Base-by-base conservation (phyloP, 2,113 vertebrate genomes). In the Gymnogyps californianus region DNA sequence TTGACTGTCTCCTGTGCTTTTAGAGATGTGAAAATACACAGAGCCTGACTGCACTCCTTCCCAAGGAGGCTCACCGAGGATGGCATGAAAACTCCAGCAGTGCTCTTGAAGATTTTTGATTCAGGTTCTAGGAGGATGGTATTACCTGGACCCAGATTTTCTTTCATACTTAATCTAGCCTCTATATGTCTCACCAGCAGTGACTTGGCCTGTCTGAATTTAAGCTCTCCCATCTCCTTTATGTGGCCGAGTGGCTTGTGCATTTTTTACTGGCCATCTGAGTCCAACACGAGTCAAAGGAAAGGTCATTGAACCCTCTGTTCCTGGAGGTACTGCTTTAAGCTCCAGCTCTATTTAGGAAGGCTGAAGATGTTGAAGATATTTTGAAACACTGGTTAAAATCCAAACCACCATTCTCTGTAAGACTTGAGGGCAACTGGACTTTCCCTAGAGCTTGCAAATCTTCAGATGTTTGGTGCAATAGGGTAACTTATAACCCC, bases 1-100 rank as follows among this genome's bases (percentile, higher is more conserved):
- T 97, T 95, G 95, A 90, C 95, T 96, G 85, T 95, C 95, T 95
- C 93, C 78, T 83, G 83, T 88, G 93, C 95, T 95, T 95, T 97
- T 46, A 95, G 93, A 96, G 96, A 97, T 96, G 93, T 89, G 92
- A 96, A 97, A 97, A 93, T 93, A 83, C 77, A 51, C 76, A 6
- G 84, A 95, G 79, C 47, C 91, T 97, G 94, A 51, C 96, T 95
- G 94, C 28, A 7, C 66, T 90, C 46, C 83, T 94, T 96, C 82
- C 94, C 81, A 76, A 83, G 85, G 83, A 96, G 67, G 36, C 86
- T 96, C 76, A 24, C 47, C 0, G 18, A 86, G 61, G 34, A 55
- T 58, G 31, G 55, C 47, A 12, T 10, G 10, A 86, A 88, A 94
- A 88, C 77, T 51, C 42, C 70, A 69, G 90, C 78, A 40, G 36